phyloP scores from a whole-genome alignment of 1,140 invertebrate genomes.

The Drosophila seguyi region DNA sequence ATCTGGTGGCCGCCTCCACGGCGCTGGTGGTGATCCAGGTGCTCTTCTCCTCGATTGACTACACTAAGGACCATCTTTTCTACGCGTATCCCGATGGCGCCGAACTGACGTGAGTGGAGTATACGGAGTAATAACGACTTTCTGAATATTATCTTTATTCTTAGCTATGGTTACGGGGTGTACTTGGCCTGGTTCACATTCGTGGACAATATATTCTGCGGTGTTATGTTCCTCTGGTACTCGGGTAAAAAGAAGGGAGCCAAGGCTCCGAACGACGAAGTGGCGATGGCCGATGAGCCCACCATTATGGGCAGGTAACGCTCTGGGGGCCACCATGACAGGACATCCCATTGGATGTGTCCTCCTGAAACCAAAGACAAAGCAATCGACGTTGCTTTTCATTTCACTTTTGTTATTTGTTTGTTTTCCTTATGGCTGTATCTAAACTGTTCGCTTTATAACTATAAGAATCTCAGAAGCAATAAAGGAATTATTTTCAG shows the following conservation, averaged over 20 bases:
- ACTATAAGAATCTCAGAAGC: conserved; percentile 45
- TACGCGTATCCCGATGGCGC: conserved; percentile 90
- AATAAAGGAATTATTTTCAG: conserved; percentile 65
- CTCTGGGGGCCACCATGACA: neutral
- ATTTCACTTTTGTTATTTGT: conserved; percentile 75
- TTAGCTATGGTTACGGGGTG: conserved; percentile 90
- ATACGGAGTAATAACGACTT: neutral
- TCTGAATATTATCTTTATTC: neutral
- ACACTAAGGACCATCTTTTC: conserved; percentile 89
- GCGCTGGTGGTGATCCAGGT: conserved; percentile 93
- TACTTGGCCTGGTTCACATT: conserved; percentile 93
- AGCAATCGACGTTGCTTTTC: conserved; percentile 61
- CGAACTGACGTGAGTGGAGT: conserved; percentile 86
- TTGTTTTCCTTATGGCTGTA: conserved; percentile 66
- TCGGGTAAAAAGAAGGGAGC: conserved; percentile 93
- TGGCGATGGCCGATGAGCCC: conserved; percentile 93
- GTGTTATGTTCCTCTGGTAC: conserved; percentile 91
- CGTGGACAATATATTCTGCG: conserved; percentile 89
- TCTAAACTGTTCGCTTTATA: conserved; percentile 56
- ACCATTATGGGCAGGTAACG: conserved; percentile 92
- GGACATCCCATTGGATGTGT: neutral
- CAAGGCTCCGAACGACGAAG: conserved; percentile 91
- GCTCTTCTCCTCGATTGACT: conserved; percentile 89
- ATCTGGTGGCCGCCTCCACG: conserved; percentile 90
- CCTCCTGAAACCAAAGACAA: conserved; percentile 67